These are phyloP conservation scores for Clinocottus analis DNA, from an alignment of 2,113 vertebrate species.

Conservation along the genomic window DNA sequence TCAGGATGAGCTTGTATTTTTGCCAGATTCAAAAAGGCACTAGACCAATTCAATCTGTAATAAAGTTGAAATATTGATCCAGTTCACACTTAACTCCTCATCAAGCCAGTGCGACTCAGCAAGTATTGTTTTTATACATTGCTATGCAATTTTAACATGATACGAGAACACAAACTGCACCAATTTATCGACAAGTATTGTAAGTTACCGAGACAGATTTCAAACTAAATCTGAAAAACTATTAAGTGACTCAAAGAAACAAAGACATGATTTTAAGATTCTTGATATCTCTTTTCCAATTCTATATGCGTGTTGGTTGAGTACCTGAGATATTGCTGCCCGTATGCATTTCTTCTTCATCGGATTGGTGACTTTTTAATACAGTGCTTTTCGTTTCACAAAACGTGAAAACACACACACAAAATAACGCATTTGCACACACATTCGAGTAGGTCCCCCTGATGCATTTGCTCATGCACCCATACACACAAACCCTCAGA, in stretches of 20 bases:
- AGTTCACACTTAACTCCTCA: not conserved
- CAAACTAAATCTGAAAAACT: constrained; percentile 25
- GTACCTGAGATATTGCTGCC: constrained; percentile 79
- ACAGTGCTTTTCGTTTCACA: constrained; percentile 48
- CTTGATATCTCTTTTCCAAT: constrained; percentile 40
- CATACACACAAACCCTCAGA: constrained; percentile 22
- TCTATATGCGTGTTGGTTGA: constrained; percentile 40
- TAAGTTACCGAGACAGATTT: constrained; percentile 3
- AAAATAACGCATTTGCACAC: constrained; percentile 9
- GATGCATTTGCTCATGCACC: constrained; percentile 4
- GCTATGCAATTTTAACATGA: not conserved
- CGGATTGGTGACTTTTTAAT: constrained; percentile 34
- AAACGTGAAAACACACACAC: constrained; percentile 5
- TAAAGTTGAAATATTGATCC: constrained; percentile 2
- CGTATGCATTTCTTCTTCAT: constrained; percentile 33
- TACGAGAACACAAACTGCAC: constrained; percentile 2
- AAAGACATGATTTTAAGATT: constrained; percentile 36
- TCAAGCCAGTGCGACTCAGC: not conserved
- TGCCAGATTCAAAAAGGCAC: constrained; percentile 28
- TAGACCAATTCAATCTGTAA: constrained; percentile 24
- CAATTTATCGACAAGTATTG: not conserved
- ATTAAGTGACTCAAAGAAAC: constrained; percentile 40
- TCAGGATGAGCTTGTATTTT: not conserved
- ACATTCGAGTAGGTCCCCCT: constrained; percentile 1
- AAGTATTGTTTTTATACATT: not conserved